Conservation (phyloP, 2,888 invertebrate genomes). For the Crioceris asparagi region DNA sequence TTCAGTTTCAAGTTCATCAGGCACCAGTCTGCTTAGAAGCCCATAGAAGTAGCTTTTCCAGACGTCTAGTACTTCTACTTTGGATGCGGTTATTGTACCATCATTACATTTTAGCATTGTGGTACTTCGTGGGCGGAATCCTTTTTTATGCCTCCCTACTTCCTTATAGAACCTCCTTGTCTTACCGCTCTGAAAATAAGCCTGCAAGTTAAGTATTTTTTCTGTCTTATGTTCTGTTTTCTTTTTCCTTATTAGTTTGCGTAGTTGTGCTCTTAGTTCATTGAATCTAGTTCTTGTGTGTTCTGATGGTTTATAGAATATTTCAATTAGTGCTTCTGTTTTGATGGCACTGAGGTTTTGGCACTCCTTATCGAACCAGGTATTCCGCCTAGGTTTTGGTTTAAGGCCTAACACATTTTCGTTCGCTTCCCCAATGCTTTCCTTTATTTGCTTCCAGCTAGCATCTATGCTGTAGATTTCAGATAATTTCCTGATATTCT, state of each 20-base stretch:
- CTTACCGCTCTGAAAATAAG: background rate
- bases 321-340: background rate
- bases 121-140: background rate
- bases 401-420: background rate
- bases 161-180: too few relatives aligned
- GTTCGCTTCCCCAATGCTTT: background rate
- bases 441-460: background rate
- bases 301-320: background rate
- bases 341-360: background rate
- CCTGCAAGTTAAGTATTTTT: background rate
- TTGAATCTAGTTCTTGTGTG: background rate
- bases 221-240: background rate
- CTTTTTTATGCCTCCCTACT: background rate
- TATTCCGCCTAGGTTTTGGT: background rate
- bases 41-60: background rate
- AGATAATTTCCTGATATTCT: background rate
- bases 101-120: background rate
- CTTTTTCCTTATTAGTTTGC: background rate
- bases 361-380: background rate
- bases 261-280: background rate
- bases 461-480: background rate
- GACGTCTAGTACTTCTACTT: background rate
- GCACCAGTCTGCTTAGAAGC: background rate
- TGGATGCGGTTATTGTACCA: background rate
- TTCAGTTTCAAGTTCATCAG: background rate